A percentile compares a stretch with the other conserved stretches of the same genome.
These are phyloP conservation scores for Lepus timidus DNA, from an alignment of 2,113 vertebrate genomes.

Conservation along the genomic window DNA sequence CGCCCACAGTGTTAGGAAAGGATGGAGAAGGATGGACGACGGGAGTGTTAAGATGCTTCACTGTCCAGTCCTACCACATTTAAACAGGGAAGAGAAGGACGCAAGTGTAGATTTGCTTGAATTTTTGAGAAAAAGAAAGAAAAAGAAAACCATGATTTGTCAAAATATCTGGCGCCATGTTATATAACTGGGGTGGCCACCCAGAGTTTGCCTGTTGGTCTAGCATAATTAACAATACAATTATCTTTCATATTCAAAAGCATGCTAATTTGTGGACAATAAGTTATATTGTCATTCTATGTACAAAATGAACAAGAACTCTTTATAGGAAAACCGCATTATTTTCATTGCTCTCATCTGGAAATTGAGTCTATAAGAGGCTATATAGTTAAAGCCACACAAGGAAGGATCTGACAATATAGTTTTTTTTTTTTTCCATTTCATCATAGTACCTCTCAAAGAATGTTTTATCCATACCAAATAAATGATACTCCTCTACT, in stretches of 20 bases:
- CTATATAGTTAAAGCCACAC: background rate
- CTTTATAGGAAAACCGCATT: background rate
- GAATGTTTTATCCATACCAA: background rate
- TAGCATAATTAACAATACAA: background rate
- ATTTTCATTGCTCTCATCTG: background rate
- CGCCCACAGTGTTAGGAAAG: background rate
- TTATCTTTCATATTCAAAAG: background rate
- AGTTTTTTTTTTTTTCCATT: background rate
- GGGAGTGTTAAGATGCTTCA: too few species aligned
- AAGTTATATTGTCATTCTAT: background rate
- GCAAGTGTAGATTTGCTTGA: background rate
- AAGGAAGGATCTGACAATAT: background rate
- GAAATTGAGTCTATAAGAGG: background rate
- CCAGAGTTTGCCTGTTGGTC: background rate
- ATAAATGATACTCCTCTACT: background rate
- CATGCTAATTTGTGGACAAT: background rate
- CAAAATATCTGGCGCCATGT: background rate
- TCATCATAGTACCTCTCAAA: background rate
- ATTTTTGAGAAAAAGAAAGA: conserved; percentile 37
- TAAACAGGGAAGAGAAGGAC: background rate
- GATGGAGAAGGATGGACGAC: background rate
- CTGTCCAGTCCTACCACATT: background rate
- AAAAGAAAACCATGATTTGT: background rate
- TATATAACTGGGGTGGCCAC: background rate
- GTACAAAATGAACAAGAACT: background rate